Evolutionary conservation across 2,113 vertebrate genomes (phyloP).

Genomic region (Onychostoma macrolepis): DNA sequence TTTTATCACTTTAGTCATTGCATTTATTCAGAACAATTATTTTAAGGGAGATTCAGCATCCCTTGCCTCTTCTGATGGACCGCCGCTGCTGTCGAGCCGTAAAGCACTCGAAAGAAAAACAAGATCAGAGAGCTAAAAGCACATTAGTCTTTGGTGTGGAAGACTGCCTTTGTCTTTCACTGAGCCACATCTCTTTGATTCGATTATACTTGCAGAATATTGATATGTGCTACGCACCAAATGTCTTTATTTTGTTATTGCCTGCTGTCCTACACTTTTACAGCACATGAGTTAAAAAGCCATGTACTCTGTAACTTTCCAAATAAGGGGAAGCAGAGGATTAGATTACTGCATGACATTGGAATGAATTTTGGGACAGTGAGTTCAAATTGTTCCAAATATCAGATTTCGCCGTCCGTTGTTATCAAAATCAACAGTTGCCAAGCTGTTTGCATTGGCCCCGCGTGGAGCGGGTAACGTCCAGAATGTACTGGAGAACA

Average conservation of each 20-base stretch:
- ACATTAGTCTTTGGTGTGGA: neutral
- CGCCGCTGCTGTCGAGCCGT: neutral
- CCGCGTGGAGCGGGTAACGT: constrained; percentile 24
- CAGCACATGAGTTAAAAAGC: neutral
- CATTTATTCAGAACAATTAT: neutral
- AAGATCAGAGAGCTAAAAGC: neutral
- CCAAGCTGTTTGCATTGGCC: constrained; percentile 67
- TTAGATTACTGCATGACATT: constrained; percentile 44
- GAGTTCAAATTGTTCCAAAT: constrained; percentile 29
- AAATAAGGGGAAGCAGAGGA: constrained; percentile 51
- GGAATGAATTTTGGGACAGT: constrained; percentile 37
- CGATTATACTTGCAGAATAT: neutral
- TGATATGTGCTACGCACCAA: neutral
- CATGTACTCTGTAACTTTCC: constrained; percentile 58
- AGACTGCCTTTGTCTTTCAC: neutral
- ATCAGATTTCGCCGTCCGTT: constrained; percentile 55
- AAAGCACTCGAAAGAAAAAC: neutral
- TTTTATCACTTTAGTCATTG: neutral
- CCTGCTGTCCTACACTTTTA: neutral
- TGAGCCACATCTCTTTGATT: neutral
- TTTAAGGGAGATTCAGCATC: neutral
- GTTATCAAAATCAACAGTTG: constrained; percentile 68
- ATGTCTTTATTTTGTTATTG: neutral
- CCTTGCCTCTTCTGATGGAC: neutral
- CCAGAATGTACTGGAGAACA: constrained; percentile 58